phyloP scores from a whole-genome alignment of 2,113 vertebrate genomes.

The Phoenicopterus ruber region DNA sequence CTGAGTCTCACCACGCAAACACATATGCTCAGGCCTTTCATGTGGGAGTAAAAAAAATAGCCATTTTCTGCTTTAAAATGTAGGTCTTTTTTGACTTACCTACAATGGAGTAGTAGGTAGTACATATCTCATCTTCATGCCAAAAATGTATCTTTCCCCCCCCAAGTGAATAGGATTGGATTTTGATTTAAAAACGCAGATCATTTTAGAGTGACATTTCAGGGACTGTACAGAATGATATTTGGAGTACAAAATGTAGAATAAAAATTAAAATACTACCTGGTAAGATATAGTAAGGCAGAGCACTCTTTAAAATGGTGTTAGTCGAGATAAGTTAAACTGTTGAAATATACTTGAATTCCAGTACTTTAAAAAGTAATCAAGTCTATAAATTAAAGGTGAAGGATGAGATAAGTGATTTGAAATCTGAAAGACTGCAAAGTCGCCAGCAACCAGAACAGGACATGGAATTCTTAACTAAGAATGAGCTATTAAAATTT shows the following conservation, averaged over 20 bases:
- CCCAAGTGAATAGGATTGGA: not conserved
- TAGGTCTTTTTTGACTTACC: not conserved
- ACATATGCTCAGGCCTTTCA: not conserved
- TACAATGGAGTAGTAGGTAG: not conserved
- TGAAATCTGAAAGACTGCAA: not conserved
- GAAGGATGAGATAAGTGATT: not conserved
- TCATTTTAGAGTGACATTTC: not conserved
- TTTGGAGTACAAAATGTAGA: not conserved
- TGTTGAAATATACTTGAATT: not conserved
- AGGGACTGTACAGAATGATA: not conserved
- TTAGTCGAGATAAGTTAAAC: not conserved
- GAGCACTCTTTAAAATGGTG: not conserved
- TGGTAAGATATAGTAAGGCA: not conserved
- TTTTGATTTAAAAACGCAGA: not conserved
- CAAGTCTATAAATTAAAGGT: conserved; percentile 6
- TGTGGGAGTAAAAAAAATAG: not conserved
- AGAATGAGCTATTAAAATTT: not conserved
- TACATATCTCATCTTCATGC: not conserved
- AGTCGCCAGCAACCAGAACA: not conserved
- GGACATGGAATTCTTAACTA: not conserved
- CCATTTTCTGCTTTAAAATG: not conserved
- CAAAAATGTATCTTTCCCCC: not conserved
- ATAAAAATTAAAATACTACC: not conserved
- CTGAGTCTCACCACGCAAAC: not conserved
- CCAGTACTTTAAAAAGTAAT: not conserved